A percentile compares a stretch with the other conserved stretches of the same genome.
Conservation (phyloP, 2,888 invertebrate species). For the Autographa pulchrina region DNA sequence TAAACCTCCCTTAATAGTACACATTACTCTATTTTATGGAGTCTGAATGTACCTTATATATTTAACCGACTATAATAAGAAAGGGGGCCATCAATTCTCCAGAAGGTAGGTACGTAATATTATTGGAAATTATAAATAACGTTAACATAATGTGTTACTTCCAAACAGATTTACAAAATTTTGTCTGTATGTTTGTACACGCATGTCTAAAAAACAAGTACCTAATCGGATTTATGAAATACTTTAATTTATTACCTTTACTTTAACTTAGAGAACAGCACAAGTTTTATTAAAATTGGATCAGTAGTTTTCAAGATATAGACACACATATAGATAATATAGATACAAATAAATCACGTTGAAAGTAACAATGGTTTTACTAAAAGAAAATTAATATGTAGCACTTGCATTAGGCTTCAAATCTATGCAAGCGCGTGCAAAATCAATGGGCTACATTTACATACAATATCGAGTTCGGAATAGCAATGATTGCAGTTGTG, state of each 20-base stretch:
- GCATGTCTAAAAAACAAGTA: neutral
- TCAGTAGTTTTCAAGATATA: neutral
- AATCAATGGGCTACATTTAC: neutral
- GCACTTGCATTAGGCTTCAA: constrained; percentile 6
- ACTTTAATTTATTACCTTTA: neutral
- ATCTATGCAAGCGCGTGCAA: constrained; percentile 10
- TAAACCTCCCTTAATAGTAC: constrained; percentile 49
- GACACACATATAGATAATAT: constrained; percentile 19
- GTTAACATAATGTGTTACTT: too few species aligned
- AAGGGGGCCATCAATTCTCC: neutral
- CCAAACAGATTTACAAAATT: neutral
- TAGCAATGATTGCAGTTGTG: neutral
- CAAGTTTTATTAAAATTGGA: neutral
- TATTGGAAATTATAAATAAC: too few species aligned
- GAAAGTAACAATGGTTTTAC: constrained; percentile 22
- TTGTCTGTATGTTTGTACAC: neutral
- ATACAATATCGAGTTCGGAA: neutral
- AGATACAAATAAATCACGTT: constrained; percentile 33
- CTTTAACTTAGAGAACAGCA: neutral
- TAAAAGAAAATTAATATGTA: constrained; percentile 16
- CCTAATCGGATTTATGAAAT: too few species aligned
- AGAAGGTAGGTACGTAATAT: neutral
- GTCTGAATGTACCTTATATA: constrained; percentile 34
- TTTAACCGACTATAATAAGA: constrained; percentile 27
- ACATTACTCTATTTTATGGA: constrained; percentile 53